Percentiles rank a stretch among this genome's conserved stretches.
Evolutionary conservation across 2,888 invertebrate species (phyloP).

Genomic region (Heliconius ismenius): DNA sequence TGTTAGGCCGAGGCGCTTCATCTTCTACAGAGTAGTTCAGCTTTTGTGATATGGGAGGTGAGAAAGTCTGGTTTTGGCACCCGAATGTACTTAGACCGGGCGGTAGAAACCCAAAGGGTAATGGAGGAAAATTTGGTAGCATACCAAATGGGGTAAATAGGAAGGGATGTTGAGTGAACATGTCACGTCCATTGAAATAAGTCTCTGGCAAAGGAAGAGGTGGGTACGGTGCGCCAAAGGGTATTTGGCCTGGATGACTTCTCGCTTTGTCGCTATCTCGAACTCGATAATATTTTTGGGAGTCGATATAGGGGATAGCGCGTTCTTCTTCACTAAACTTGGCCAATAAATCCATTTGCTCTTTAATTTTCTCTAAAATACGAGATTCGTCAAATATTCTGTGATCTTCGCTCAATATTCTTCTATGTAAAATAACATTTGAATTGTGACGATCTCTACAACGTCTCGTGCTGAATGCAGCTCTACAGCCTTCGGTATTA

Average conservation of each 20-base stretch:
- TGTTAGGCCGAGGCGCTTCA: conserved; percentile 84
- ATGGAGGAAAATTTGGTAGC: conserved; percentile 74
- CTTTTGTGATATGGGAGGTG: conserved; percentile 64
- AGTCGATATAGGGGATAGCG: conserved; percentile 81
- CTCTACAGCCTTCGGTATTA: conserved; percentile 96
- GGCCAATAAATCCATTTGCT: conserved; percentile 90
- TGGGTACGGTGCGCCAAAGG: conserved; percentile 65
- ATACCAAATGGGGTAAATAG: conserved; percentile 76
- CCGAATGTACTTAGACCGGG: conserved; percentile 71
- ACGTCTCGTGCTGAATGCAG: conserved; percentile 95
- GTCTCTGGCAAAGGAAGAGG: conserved; percentile 68
- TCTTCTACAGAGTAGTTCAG: conserved; percentile 85
- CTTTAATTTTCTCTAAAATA: conserved; percentile 80
- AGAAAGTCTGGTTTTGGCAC: conserved; percentile 68
- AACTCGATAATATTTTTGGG: conserved; percentile 70
- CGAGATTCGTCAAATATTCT: conserved; percentile 69
- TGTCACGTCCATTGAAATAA: conserved; percentile 69
- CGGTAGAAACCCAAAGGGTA: conserved; percentile 73
- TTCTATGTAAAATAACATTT: conserved; percentile 94
- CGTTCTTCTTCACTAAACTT: conserved; percentile 88
- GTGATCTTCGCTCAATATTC: conserved; percentile 86
- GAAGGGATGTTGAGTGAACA: conserved; percentile 75
- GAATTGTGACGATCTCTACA: conserved; percentile 96
- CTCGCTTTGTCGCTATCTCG: conserved; percentile 69
- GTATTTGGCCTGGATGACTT: conserved; percentile 58